Conservation (phyloP, 2,113 vertebrate species). For the Cyphomyrus plagiostoma region DNA sequence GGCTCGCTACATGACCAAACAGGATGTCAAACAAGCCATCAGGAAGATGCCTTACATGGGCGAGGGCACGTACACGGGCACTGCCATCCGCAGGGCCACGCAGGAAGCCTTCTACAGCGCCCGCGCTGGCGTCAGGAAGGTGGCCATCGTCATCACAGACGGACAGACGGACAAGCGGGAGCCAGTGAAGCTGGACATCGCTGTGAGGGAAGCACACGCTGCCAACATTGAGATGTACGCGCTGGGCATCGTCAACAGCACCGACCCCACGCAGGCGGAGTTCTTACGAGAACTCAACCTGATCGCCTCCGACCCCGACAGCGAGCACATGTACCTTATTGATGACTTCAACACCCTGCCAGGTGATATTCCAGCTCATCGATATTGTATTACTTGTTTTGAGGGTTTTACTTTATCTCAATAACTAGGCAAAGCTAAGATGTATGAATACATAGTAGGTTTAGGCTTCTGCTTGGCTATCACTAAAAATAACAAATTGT, state of each 20-base stretch:
- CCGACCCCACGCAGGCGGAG: slow-evolving; percentile 71
- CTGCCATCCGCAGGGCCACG: slow-evolving; percentile 77
- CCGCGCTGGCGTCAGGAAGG: slow-evolving; percentile 71
- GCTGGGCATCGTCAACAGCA: slow-evolving; percentile 78
- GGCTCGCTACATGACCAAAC: slow-evolving; percentile 62
- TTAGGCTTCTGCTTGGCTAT: neutral
- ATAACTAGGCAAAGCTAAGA: neutral
- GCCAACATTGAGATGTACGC: slow-evolving; percentile 87
- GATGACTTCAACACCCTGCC: slow-evolving; percentile 82
- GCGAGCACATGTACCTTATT: slow-evolving; percentile 81
- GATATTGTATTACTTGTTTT: neutral
- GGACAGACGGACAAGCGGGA: slow-evolving; percentile 83
- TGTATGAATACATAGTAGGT: neutral
- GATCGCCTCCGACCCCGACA: slow-evolving; percentile 83
- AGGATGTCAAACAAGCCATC: slow-evolving; percentile 77
- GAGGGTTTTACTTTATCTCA: neutral
- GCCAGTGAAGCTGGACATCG: slow-evolving; percentile 74
- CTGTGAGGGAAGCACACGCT: slow-evolving; percentile 75
- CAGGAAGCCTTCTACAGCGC: slow-evolving; percentile 79
- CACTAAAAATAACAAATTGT: neutral
- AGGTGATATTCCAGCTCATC: slow-evolving; percentile 55
- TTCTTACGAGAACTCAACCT: slow-evolving; percentile 79
- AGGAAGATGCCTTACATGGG: slow-evolving; percentile 81
- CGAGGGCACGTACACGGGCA: slow-evolving; percentile 82
- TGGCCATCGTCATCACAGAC: slow-evolving; percentile 81